Base-by-base conservation (phyloP, 35 echinoderm and acorn worm genomes). In the Lytechinus pictus region DNA sequence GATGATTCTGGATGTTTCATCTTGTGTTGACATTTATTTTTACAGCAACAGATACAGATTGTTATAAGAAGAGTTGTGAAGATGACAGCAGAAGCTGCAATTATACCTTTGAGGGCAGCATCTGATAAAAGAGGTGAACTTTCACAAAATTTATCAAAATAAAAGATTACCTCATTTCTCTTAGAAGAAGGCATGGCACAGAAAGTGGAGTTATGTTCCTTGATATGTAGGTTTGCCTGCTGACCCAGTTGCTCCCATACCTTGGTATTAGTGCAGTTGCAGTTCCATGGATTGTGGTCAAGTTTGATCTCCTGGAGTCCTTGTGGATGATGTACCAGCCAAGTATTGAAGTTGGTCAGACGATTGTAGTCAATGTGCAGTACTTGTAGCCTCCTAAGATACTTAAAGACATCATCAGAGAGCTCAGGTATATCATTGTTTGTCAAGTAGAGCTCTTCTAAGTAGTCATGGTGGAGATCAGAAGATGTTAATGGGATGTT, bases 351-450 rank as follows among this genome's bases (percentile, higher is more conserved):
- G 52, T 95, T 97, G n/a, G 90, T 91, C 19, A 58, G 27, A 7
- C 91, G 55, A 95, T 95, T 91, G 14, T 92, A 91, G 27, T 95
- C 21, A 10, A 95, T 53, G 87, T 90, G 88, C 92, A 86, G 27
- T 24, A 44, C 28, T 29, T 95, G 28, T 72, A 92, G 54, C 28
- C 66, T 92, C 11, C 28, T 27, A 27, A 97, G 94, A 9, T 87
- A 87, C 33, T 60, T 57, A 54, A 97, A 95, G 14, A 92, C 54
- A 52, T 72, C 89, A 11, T 53, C 9, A 28, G 94, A 56, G 29
- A 97, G 86, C 10, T 55, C 61, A 44, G 87, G 95, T 10, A 97
- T 55, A 13, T 93, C 9, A 57, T 97, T 97, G 87, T 92, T 86
- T 11, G 87, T 95, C 13, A 97, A 88, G 79, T 97, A 86, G 19